Conservation (phyloP, 1,140 invertebrate genomes). For the Pissodes strobi region DNA sequence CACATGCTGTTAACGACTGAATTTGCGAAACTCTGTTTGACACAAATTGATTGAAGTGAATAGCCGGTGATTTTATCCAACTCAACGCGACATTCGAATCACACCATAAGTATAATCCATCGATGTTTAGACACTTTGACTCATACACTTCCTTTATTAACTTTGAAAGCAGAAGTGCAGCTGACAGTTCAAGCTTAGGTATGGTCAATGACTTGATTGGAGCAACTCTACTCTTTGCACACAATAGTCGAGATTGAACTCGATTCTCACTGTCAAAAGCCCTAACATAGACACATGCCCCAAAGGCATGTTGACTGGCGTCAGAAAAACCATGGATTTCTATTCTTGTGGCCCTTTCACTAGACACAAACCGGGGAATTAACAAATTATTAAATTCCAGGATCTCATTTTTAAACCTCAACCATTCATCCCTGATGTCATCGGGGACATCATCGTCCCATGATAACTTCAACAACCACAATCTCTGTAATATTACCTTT, state of each 20-base stretch:
- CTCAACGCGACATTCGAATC: background rate
- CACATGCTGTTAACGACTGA: background rate
- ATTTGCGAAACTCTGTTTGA: constrained; percentile 20
- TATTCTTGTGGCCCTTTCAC: background rate
- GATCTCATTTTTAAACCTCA: constrained; percentile 2
- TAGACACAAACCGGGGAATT: background rate
- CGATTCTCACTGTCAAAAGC: constrained; percentile 30
- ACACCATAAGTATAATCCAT: too few species aligned
- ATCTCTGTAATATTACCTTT: constrained; percentile 57
- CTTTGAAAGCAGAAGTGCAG: background rate
- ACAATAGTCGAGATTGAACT: constrained; percentile 3
- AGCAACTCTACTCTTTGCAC: constrained; percentile 6
- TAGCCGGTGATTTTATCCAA: constrained; percentile 17
- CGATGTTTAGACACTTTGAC: background rate
- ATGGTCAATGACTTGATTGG: constrained; percentile 21
- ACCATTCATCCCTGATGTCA: constrained; percentile 1
- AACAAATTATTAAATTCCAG: background rate
- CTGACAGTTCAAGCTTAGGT: background rate
- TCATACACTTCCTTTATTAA: background rate
- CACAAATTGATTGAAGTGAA: constrained; percentile 22
- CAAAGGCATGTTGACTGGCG: constrained; percentile 46
- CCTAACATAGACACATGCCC: constrained; percentile 46
- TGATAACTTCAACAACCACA: constrained; percentile 45
- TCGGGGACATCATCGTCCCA: constrained; percentile 22
- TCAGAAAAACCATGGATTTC: constrained; percentile 48